Conservation (phyloP, 2,888 invertebrate species). For the Anagyrus pseudococci region DNA sequence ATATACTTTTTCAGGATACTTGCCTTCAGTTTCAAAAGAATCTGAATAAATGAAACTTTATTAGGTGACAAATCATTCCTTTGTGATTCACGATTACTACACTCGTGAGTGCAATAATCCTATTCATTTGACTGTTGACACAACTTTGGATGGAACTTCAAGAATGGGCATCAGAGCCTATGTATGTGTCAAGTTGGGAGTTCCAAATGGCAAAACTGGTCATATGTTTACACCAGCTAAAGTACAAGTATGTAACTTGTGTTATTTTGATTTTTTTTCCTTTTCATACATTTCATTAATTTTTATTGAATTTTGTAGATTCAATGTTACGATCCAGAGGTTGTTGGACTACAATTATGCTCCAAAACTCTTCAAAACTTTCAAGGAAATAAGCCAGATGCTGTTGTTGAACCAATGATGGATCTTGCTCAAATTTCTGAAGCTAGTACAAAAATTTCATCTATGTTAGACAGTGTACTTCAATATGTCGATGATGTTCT, state of each 20-base stretch:
- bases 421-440: constrained; percentile 85
- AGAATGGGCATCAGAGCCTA: constrained; percentile 95
- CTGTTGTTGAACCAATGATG: constrained; percentile 73
- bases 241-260: constrained; percentile 68
- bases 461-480: constrained; percentile 79
- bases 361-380: constrained; percentile 73
- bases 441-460: constrained; percentile 79
- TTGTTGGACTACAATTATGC: constrained; percentile 80
- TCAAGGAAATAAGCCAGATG: constrained; percentile 50
- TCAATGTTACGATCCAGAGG: constrained; percentile 91
- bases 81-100: constrained; percentile 97
- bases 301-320: constrained; percentile 61
- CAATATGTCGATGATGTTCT: constrained; percentile 93
- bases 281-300: background rate
- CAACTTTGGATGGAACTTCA: constrained; percentile 78
- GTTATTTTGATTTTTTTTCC: constrained; percentile 6
- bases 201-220: constrained; percentile 91
- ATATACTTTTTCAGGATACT: background rate
- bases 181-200: constrained; percentile 90
- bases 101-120: constrained; percentile 93
- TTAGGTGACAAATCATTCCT: constrained; percentile 91
- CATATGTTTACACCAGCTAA: constrained; percentile 97
- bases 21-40: background rate
- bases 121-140: constrained; percentile 95
- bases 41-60: background rate